Base-by-base conservation (phyloP, 30 jellyfish, hydroid and myxozoan species). In the Aurelia aurita region DNA sequence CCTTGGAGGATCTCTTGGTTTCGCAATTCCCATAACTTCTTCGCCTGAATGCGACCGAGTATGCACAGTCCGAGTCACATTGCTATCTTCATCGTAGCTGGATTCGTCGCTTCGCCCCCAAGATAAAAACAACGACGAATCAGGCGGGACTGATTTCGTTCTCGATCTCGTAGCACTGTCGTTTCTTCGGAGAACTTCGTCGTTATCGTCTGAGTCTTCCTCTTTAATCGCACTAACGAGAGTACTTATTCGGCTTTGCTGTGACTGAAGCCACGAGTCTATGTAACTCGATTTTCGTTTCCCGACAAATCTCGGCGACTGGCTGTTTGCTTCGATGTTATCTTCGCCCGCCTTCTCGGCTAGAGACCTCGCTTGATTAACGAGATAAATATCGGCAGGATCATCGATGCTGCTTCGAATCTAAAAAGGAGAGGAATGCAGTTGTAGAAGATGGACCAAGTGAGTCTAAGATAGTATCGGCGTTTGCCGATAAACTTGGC, bases 181-280 rank as follows among this genome's bases (percentile, higher is more conserved):
- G 51, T 39, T 39, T 39, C 51, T 14, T 39, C 51, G 51, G 16
- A 29, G 23, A 12, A 5, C 72, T 20, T 20, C 46, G 32, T 49
- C 58, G 45, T 58, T 51, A 59, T 69, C 80, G 79, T 82, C 97
- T n/a, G 89, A 46, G 43, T 90, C 93, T n/a, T 91, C 92, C 59
- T 91, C 92, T 58, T 83, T 90, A 19, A 77, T 91, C 57, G 97
- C 97, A 46, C 88, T 85, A 54, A 80, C 92, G 53, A 90, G 96
- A 18, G 61, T 84, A 34, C 86, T 84, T 22, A 90, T 90, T 27
- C 97, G 88, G 57, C 67, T 91, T 29, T 86, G 92, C 67, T 90
- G 97, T 54, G 92, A 87, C 62, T 82, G 89, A 1, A 90, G 69
- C 97, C 97, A 90, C 57, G 90, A 73, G 77, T 90, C 95, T 1